phyloP scores from a whole-genome alignment of 2,113 vertebrate genomes.

The Redunca redunca region DNA sequence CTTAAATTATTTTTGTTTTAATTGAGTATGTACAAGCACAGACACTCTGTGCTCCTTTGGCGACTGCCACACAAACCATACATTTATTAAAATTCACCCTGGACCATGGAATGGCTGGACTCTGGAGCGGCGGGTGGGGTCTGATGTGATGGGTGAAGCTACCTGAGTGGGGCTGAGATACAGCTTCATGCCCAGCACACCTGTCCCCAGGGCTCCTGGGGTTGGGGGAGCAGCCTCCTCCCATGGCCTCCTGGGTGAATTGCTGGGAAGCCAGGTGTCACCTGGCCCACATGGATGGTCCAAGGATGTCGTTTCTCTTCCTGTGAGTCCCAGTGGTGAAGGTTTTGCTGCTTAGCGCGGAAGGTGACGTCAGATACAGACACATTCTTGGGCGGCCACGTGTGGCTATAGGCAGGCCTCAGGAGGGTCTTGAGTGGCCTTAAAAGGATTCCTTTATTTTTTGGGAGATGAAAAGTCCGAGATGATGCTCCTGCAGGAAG shows the following conservation, averaged over 20 bases:
- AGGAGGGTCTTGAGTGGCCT: neutral
- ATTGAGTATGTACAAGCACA: neutral
- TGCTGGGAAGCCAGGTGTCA: neutral
- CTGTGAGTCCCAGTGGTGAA: neutral
- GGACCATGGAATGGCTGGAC: neutral
- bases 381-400: accelerated
- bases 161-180: neutral
- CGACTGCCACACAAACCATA: neutral
- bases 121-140: neutral
- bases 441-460: neutral
- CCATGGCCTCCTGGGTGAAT: neutral
- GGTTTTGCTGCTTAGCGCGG: neutral
- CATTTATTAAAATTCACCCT: neutral
- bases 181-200: accelerated
- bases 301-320: neutral
- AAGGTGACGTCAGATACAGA: neutral
- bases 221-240: neutral
- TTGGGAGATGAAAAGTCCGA: neutral
- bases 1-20: neutral
- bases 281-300: neutral
- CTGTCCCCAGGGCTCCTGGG: no score
- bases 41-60: neutral
- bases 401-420: neutral
- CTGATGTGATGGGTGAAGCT: neutral
- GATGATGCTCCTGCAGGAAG: neutral